Evolutionary conservation across 2,113 vertebrate genomes (phyloP), one percentile per base, ranked within the genome.

Genomic region (Stigmatopora argus): DNA sequence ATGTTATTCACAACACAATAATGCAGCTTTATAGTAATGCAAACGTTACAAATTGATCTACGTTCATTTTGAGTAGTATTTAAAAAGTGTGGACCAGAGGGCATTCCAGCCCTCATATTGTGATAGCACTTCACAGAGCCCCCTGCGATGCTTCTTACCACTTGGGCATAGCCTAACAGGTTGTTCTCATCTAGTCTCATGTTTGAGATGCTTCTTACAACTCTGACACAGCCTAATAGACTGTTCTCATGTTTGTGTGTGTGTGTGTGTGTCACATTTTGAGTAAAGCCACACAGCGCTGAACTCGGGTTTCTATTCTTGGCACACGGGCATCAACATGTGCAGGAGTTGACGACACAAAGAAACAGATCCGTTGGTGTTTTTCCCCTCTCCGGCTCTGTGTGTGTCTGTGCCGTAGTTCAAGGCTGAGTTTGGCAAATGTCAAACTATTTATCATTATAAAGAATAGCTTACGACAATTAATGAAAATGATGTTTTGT

Each of bases 221-320:
- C 6, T 41, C 9, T 2, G 38, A 10, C 13, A 38, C 7, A n/a
- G 49, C 48, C 70, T 66, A 75, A 71, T 69, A 59, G 67, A 41
- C 23, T 70, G 67, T 44, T 77, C 68, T 55, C 67, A 62, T 70
- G 35, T 70, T 31, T 51, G 8, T 63, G 35, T 51, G 58, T 69
- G 34, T 62, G 49, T 23, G 9, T 64, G 21, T 62, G 67, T 53
- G 68, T 60, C 45, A 64, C 45, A 67, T 53, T 70, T 52, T 51
- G 44, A n/a, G 55, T 23, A 4, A 57, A 41, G 21, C 78, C 78
- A 70, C 61, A 80, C 79, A 74, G 53, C 74, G 69, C 60, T 38
- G 74, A 77, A 61, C 74, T 13, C 17, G 23, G 2, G 61, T 11
- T 69, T 78, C 72, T 82, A 82, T 83, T 85, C 68, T 73, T 70